Base-by-base conservation (phyloP, 1,140 invertebrate genomes). In the Nasonia vitripennis region DNA sequence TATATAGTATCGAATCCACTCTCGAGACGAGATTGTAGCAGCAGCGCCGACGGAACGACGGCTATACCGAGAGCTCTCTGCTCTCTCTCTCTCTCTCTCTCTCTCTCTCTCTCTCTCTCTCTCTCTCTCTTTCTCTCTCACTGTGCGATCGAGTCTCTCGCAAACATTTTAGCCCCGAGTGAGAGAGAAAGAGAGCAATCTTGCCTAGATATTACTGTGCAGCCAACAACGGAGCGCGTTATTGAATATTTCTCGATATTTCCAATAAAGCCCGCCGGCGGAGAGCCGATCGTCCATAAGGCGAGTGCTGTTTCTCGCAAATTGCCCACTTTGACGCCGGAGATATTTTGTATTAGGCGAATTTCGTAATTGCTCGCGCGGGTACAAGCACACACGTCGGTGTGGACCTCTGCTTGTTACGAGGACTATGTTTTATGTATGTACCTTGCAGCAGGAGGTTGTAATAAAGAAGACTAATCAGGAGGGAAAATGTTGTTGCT, bases 1-100 rank as follows among this genome's bases (percentile, higher is more conserved):
- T 45, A 77, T 75, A 86, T 75, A 86, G 86, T 87, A 89, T 89
- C 90, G 90, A 91, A 92, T 91, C 89, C 88, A 90, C 88, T 91
- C 88, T 87, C 87, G 87, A 80, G 84, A 88, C 87, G 88, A 89
- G 89, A 91, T 89, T 89, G 89, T 89, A 88, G 87, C 85, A 88
- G 87, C 85, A 71, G 11, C 70, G 51, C 41, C 41, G 41, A 55
- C 62, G 55, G 12, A 83, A 78, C 85, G 87, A 89, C 86, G 67
- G 86, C 67, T 23, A 20, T 68, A 71, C 27, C 51, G 81, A 10
- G 68, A 27, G 45, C 41, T 37, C 34, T 37, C 14, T 48, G 75
- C 31, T 20, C 14, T 37, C 75, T 20, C 17, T 27, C 27, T 27
- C 27, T 27, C 27, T 37, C 75, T 20, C 17, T 27, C 31, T 20